Conservation (phyloP, 2,888 invertebrate species). For the Parasteatoda lunata region DNA sequence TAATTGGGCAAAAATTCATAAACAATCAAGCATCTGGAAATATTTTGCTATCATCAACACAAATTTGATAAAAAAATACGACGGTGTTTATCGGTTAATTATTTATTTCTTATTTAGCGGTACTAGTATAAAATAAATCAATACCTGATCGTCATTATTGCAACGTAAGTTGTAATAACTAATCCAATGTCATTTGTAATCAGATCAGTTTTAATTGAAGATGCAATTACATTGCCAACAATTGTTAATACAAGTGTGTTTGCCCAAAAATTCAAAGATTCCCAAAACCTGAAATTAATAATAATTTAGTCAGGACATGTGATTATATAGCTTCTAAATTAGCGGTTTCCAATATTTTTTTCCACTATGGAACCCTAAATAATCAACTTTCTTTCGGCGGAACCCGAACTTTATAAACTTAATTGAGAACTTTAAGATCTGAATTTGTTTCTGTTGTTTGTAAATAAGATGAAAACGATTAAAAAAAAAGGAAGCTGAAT, state of each 20-base stretch:
- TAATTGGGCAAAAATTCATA: no score
- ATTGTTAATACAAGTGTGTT: constrained; percentile 80
- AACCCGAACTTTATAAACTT: no score
- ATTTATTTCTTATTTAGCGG: neutral
- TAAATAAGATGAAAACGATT: no score
- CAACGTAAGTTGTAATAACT: constrained; percentile 76
- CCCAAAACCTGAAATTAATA: constrained; percentile 75
- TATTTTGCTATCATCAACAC: no score
- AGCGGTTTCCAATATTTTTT: no score
- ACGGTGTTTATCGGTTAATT: neutral
- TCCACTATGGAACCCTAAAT: no score
- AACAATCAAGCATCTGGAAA: no score
- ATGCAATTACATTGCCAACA: constrained; percentile 79
- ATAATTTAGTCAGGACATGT: neutral
- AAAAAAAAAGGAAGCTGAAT: no score
- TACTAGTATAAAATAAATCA: neutral
- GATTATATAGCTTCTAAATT: no score
- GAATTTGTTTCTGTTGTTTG: no score
- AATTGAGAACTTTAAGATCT: no score
- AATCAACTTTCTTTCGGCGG: no score
- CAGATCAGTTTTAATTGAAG: constrained; percentile 76
- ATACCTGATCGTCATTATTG: constrained; percentile 74
- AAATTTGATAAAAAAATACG: neutral
- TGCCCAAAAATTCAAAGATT: constrained; percentile 76
- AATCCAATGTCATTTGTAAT: constrained; percentile 77